Base-by-base conservation (phyloP, 2,113 vertebrate genomes). In the Chrysemys picta region DNA sequence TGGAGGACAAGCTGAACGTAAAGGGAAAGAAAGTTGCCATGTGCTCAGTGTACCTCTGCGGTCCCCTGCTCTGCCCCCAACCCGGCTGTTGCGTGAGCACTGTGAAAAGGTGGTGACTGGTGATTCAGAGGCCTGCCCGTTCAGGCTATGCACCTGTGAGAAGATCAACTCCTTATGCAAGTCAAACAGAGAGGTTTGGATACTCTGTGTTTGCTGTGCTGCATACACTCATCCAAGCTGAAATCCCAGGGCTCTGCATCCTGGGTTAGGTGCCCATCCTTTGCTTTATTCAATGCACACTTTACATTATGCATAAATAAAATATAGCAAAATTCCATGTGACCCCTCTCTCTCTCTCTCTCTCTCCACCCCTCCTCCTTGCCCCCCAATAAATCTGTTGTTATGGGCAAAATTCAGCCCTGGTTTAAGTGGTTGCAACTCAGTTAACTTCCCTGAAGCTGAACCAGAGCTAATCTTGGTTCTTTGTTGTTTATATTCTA, bases 341-440 rank as follows among this genome's bases (percentile, higher is more conserved):
- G 52, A 85, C 24, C 59, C n/a, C n/a, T n/a, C n/a, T 87, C 3
- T 88, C 91, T 21, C 56, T 21, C 24, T 27, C 29, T 57, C 4
- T n/a, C n/a, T n/a, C n/a, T 9, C 25, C 25, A 25, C 10, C 11
- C 2, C 27, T 53, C 4, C 4, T 7, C 35, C 7, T n/a, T n/a
- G n/a, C 31, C 17, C 11, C 8, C 24, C 49, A 29, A 21, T 9
- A 7, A 50, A 1, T 72, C 38, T 25, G 84, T 91, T 79, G 31
- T 69, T 80, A 14, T 6, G 38, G 19, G 54, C 25, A 35, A 3
- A 7, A 31, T 65, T 84, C 90, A 80, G 29, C 80, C 42, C 96
- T 76, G 8, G 1, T 27, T 56, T 76, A 57, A 1, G 0, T 50
- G 87, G 54, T n/a, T 91, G 42, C 89, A 92, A 87, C 50, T 50